A percentile compares a stretch with the other conserved stretches of the same genome.
These are phyloP conservation scores for Catharus fuscescens DNA, from an alignment of 2,113 vertebrate genomes.

Conservation along the genomic window DNA sequence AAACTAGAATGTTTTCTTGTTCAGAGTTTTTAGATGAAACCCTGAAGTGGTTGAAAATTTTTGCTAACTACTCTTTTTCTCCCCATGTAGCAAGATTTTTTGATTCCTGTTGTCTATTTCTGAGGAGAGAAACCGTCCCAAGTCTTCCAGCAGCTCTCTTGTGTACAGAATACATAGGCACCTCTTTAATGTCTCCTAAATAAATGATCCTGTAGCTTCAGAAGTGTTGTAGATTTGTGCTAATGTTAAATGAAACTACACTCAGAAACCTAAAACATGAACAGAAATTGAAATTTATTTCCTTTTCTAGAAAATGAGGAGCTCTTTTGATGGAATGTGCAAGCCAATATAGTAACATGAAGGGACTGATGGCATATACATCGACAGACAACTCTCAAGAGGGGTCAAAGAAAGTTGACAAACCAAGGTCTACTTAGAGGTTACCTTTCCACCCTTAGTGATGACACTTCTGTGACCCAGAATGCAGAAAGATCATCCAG, in stretches of 20 bases:
- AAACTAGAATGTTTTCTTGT: background rate
- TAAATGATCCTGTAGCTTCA: background rate
- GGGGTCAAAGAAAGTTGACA: background rate
- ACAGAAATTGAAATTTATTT: background rate
- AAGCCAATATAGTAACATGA: background rate
- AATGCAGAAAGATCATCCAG: background rate
- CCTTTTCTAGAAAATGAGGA: background rate
- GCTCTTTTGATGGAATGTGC: background rate
- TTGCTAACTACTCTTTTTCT: background rate
- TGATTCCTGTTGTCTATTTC: background rate
- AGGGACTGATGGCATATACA: background rate
- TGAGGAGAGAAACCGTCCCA: background rate
- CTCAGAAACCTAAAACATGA: background rate
- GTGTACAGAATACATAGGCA: background rate
- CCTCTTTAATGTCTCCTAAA: background rate
- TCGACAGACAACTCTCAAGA: background rate
- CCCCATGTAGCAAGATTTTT: background rate
- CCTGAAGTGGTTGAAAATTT: background rate
- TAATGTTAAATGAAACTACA: background rate
- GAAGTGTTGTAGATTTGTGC: background rate
- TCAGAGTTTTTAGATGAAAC: background rate
- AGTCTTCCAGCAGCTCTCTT: background rate
- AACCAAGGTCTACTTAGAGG: background rate
- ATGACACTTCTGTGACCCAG: background rate
- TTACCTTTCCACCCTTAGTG: background rate